These are phyloP conservation scores for Chamaea fasciata DNA, from an alignment of 2,113 vertebrate species.

Conservation along the genomic window DNA sequence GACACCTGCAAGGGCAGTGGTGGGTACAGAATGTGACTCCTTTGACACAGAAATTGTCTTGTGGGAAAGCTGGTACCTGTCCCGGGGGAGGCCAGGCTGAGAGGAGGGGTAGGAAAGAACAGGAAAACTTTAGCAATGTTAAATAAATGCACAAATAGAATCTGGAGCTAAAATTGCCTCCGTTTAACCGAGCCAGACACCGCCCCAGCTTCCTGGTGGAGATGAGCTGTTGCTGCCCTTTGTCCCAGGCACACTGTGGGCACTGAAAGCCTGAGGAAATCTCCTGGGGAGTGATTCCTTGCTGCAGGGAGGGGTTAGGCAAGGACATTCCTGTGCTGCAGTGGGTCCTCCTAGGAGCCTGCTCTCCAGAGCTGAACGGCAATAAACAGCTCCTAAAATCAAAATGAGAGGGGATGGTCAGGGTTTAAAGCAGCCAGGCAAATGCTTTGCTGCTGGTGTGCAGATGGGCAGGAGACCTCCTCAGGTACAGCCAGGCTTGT, in stretches of 20 bases:
- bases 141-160: not conserved
- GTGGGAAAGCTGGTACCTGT: not conserved
- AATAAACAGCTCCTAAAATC: not conserved
- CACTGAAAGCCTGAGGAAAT: not conserved
- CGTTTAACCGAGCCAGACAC: not conserved
- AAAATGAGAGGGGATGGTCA: not conserved
- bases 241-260: not conserved
- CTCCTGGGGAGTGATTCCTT: not conserved
- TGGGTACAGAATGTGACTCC: not conserved
- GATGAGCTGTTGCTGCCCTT: not conserved
- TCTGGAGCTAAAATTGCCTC: not conserved
- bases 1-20: fast-evolving
- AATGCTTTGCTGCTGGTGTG: not conserved
- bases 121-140: not conserved
- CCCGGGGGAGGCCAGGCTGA: not conserved
- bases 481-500: not conserved
- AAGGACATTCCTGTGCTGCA: not conserved
- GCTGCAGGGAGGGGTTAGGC: not conserved
- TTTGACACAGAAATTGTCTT: not conserved
- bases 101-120: not conserved
- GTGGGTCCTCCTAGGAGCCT: not conserved
- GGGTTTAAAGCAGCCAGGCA: not conserved
- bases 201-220: not conserved
- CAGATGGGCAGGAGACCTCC: not conserved
- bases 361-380: not conserved